Evolutionary conservation across 2,797 vertebrate species (phyloP), one percentile per base, ranked within the genome.

Genomic region (Coregonus sp.): DNA sequence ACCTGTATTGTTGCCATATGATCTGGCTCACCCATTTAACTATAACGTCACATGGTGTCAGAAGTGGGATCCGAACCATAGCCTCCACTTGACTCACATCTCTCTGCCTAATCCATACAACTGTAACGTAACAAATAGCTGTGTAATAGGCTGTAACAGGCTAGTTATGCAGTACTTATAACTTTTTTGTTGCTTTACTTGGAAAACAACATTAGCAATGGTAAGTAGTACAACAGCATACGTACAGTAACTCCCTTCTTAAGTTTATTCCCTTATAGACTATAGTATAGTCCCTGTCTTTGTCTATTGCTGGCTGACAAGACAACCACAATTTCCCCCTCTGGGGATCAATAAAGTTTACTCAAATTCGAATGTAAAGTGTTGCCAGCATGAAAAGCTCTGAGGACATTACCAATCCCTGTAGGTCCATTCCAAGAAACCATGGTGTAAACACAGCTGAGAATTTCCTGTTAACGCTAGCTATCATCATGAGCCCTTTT

Each of bases 401-500:
- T 63, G 18, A 29, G 9, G 59, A 63, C 69, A 51, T 47, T 12
- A 52, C 25, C 47, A 25, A 71, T 71, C 51, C 70, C 29, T 33
- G 29, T 54, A 29, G 51, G 50, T 54, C 5, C 70, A 3, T n/a
- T 33, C 25, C 70, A 33, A 50, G 70, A 72, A 54, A 51, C 29
- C 70, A 56, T 15, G 5, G 70, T 31, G 20, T 72, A 72, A 72
- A 72, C 70, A 72, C 51, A 25, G 15, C 29, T 31, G 6, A 56
- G 50, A 29, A 54, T 56, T 72, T 72, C 70, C 70, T 72, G 70
- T 72, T 72, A 51, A 72, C 16, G 51, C 70, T 54, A 31, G 29
- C 70, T 54, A 31, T 54, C 29, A 72, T 18, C 70, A 35, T 56
- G n/a, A 72, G 15, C 70, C 50, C 70, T 72, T 72, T 72, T 16